Evolutionary conservation across 1,140 invertebrate species (phyloP).

Genomic region (Babylonia areolata): DNA sequence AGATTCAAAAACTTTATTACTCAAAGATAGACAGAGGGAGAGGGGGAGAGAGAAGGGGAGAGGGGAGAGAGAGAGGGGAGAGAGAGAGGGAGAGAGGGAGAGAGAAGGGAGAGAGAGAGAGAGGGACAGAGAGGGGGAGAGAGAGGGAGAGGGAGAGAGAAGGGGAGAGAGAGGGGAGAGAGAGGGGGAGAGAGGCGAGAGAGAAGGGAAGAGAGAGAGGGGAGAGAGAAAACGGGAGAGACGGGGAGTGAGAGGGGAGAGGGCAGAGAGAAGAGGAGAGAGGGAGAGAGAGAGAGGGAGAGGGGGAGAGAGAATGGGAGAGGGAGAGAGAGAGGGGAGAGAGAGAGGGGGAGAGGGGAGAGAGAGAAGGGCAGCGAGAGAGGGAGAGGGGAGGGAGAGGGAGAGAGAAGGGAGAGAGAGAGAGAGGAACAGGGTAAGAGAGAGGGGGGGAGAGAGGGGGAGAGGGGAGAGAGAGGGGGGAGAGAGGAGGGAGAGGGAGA

Average conservation of each 20-base stretch:
- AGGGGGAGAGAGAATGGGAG: background rate
- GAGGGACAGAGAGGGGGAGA: no score
- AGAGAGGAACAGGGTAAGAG: background rate
- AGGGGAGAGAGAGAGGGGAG: background rate
- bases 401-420: background rate
- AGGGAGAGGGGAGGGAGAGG: background rate
- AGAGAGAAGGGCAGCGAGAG: background rate
- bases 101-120: no score
- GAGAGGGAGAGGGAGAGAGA: no score
- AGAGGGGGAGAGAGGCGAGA: background rate
- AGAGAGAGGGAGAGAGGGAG: no score
- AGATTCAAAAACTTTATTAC: no score
- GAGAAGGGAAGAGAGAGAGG: background rate
- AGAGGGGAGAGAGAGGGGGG: background rate
- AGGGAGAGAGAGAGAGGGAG: background rate
- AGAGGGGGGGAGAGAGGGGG: background rate
- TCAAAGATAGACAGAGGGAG: background rate
- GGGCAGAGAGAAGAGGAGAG: background rate
- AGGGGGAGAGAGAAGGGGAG: background rate
- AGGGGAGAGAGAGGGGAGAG: background rate
- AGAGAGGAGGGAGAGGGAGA: background rate
- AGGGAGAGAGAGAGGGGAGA: background rate
- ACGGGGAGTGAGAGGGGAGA: background rate
- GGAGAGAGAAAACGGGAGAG: no score
- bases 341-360: background rate